Evolutionary conservation across 2,797 vertebrate genomes (phyloP).

Genomic region (Falco rusticolus): DNA sequence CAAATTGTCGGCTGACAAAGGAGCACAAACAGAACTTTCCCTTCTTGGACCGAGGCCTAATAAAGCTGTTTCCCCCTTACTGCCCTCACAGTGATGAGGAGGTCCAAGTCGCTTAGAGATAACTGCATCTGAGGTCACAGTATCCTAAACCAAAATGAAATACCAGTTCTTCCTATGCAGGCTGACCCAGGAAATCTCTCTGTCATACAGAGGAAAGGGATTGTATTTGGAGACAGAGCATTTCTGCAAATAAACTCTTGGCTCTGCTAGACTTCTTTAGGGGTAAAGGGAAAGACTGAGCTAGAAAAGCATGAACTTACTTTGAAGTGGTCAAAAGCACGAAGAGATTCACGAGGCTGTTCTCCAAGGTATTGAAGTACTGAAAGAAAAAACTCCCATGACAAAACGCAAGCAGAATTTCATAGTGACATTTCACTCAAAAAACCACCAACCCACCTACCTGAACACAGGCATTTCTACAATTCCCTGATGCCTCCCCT

Average conservation of each 20-base stretch:
- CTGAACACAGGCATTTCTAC: neutral
- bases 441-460: neutral
- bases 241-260: neutral
- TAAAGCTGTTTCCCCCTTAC: neutral
- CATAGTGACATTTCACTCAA: neutral
- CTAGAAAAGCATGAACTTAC: conserved; percentile 78
- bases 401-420: neutral
- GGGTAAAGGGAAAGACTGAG: neutral
- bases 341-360: conserved; percentile 96
- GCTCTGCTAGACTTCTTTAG: neutral
- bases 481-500: neutral
- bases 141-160: neutral
- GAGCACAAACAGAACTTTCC: neutral
- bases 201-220: neutral
- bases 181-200: neutral
- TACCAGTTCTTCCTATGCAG: neutral
- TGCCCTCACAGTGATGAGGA: neutral
- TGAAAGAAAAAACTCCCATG: conserved; percentile 58
- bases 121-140: conserved; percentile 12
- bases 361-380: conserved; percentile 97
- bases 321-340: conserved; percentile 98
- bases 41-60: neutral
- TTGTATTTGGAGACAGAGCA: neutral
- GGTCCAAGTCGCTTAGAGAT: neutral
- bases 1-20: neutral